phyloP scores from a whole-genome alignment of 92 coral and sea anemone species.

The Parazoanthus swiftii region DNA sequence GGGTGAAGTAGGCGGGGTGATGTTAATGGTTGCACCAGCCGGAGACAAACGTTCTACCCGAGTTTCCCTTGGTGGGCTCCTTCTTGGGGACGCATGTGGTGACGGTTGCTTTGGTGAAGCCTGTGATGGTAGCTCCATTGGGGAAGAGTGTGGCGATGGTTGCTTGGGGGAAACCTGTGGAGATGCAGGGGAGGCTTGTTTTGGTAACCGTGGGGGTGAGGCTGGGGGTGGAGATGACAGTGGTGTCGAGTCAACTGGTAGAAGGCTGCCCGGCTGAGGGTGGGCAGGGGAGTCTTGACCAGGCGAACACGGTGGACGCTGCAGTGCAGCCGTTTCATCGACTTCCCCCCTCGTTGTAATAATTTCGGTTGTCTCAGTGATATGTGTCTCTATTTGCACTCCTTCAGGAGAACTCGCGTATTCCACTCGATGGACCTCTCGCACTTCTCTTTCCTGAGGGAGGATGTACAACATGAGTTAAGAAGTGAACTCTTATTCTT shows the following conservation, averaged over 20 bases:
- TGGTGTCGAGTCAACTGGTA: neutral
- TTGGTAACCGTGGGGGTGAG: conserved; percentile 33
- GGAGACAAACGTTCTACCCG: conserved; percentile 5
- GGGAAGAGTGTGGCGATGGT: neutral
- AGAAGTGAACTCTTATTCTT: neutral
- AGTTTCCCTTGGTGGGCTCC: conserved; percentile 1
- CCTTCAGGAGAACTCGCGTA: conserved; percentile 29
- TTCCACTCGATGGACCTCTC: conserved; percentile 33
- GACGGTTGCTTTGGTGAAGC: conserved; percentile 7
- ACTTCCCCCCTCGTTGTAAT: conserved; percentile 7
- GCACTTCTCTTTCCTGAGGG: conserved; percentile 29
- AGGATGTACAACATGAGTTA: neutral
- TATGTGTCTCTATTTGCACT: conserved; percentile 16
- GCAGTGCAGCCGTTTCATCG: neutral
- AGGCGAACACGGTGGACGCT: conserved; percentile 26
- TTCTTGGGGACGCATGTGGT: conserved; percentile 27
- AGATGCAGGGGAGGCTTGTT: conserved; percentile 12
- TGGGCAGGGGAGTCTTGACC: conserved; percentile 24
- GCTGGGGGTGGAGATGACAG: neutral
- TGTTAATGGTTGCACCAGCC: conserved; percentile 33
- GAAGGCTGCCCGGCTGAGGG: neutral
- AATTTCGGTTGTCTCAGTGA: conserved; percentile 25
- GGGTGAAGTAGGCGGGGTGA: conserved; percentile 70
- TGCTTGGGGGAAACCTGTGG: neutral
- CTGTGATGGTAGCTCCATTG: neutral